Base-by-base conservation (phyloP, 2,888 invertebrate species). In the Apamea crenata region DNA sequence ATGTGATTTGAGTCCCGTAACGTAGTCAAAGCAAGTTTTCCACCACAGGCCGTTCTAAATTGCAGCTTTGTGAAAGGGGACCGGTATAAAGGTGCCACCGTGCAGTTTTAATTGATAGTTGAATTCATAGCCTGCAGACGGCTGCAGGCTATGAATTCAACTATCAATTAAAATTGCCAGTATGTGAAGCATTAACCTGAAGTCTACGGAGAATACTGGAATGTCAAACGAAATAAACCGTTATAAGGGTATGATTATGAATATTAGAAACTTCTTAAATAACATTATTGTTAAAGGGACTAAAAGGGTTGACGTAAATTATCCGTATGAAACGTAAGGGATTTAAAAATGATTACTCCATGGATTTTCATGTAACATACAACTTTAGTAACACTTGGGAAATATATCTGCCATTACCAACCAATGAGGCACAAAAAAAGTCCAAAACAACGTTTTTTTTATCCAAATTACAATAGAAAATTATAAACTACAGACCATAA, bases 1-100 rank as follows among this genome's bases (percentile, higher is more conserved):
- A 16, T 36, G 50, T 61, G 56, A 50, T 74, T 36, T 47, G 21
- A 36, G 56, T 44, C 21, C 25, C 14, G 47, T 74, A 16, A 12
- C 36, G 10, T 75, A 56, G 25, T 66, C 82, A 73, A 81, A 66
- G 59, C 32, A 68, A 75, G 36, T 61, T 75, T 69, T 47, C n/a
- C 53, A 67, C 40, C 44, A 44, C 61, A 50, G 32, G 16, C 36
- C 47, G 53, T 56, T 65, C 53, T 69, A 66, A 81, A 74, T 73
- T 75, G 59, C 59, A 59, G 18, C 36, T 32, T 25, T 12, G 18
- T 75, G 47, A 66, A 75, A 66, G 16, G 50, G 61, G n/a, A n/a
- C 14, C 29, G 44, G 47, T 16, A 61, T 61, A 29, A 68, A 61
- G 36, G 59, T 44, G 25, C 32, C n/a, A 40, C 32, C 47, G 63